These are phyloP conservation scores for Galago senegalensis DNA, from an alignment of 2,797 vertebrate genomes.

Conservation along the genomic window DNA sequence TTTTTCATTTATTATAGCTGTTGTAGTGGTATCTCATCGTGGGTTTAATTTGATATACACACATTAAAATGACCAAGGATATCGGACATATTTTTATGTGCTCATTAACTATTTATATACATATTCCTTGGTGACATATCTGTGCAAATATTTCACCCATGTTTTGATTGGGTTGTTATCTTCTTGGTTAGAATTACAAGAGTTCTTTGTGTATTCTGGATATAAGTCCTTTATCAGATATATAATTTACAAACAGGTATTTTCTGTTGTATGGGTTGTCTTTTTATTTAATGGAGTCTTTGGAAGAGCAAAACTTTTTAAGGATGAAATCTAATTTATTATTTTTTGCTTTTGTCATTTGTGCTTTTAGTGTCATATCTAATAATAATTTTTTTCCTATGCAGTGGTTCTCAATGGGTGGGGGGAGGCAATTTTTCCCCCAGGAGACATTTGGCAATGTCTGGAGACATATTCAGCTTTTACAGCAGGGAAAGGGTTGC, in stretches of 20 bases:
- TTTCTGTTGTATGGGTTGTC: background rate
- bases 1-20: background rate
- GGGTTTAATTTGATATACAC: background rate
- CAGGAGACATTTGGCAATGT: background rate
- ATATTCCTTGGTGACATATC: background rate
- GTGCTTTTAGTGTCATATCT: background rate
- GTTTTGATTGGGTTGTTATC: background rate
- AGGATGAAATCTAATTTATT: background rate
- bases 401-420: background rate
- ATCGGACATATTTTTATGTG: background rate
- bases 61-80: constrained; percentile 27
- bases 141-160: background rate
- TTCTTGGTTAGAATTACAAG: background rate
- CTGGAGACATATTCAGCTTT: background rate
- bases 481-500: background rate
- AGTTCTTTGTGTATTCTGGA: background rate
- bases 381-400: background rate
- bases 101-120: background rate
- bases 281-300: constrained; percentile 13
- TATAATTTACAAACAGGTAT: background rate
- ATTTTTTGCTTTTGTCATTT: background rate
- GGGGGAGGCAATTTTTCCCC: background rate
- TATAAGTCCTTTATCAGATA: background rate
- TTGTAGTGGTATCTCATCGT: background rate
- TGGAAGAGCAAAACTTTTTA: background rate